phyloP scores from a whole-genome alignment of 2,797 vertebrate species.

The Vespertilio murinus region DNA sequence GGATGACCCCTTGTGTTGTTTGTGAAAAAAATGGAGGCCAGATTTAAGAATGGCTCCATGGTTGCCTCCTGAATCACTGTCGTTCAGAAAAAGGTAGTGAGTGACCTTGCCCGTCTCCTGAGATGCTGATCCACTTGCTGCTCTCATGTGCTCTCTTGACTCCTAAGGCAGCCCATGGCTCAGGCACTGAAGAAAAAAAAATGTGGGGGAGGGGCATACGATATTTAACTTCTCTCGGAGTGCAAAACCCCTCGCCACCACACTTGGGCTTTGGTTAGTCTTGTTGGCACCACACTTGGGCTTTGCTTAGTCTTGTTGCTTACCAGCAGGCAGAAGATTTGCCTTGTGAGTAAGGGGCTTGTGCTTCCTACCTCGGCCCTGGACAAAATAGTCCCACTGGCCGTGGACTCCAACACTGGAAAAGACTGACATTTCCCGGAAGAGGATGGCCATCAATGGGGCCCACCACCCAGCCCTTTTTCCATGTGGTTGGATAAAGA shows the following conservation, averaged over 20 bases:
- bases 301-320: background rate
- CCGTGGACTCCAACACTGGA: background rate
- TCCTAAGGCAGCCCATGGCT: background rate
- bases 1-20: background rate
- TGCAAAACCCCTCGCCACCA: background rate
- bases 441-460: background rate
- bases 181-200: background rate
- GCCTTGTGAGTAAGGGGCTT: background rate
- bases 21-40: background rate
- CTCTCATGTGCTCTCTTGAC: background rate
- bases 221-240: background rate
- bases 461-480: background rate
- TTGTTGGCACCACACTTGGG: background rate
- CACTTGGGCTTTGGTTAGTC: background rate
- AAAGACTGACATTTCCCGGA: background rate
- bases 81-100: background rate
- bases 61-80: background rate
- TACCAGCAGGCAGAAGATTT: background rate
- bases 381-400: background rate
- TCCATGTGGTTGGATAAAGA: background rate
- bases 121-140: background rate
- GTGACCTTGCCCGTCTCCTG: background rate
- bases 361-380: background rate
- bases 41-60: background rate
- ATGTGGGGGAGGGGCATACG: background rate